Evolutionary conservation across 2,888 invertebrate genomes (phyloP), one percentile per base, ranked within the genome.

Genomic region (Ischnus inquisitorius): DNA sequence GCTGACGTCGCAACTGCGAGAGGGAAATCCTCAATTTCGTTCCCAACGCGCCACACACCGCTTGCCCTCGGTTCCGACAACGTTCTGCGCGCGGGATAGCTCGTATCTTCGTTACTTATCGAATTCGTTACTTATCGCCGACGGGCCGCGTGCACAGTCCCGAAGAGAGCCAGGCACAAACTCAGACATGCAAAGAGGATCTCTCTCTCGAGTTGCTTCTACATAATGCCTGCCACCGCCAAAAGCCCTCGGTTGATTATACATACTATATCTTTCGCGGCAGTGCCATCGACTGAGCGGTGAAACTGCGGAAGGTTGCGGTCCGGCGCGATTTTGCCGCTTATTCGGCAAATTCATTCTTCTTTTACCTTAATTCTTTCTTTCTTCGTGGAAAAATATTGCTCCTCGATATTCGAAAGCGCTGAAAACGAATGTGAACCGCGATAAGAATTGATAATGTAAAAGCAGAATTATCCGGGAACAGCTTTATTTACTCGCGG

Each of bases 21-120:
- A 51, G 74, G 75, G 82, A 85, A 87, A 86, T 85, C 83, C 82
- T 83, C 87, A 86, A 87, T 87, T 86, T 86, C 84, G 81, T 84
- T 84, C 8, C 77, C 68, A 64, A 80, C 80, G 68, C 79, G 25
- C 34, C 72, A 16, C 39, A 51, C 34, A 34, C 34, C 34, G 34
- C 19, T 25, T 72, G 16, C 60, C 28, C 57, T 25, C 39, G 19
- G 65, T 74, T 67, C 76, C 80, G 83, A 69, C 83, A 85, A 34
- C 84, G 83, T 87, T 79, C 41, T 46, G 16, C 43, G 34, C 68
- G 16, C 28, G 28, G 14, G 43, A 34, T 19, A 34, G 68, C 41
- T 54, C 77, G 68, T 81, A 84, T 84, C 84, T 81, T 77, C 81
- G 80, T 84, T 81, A 81, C 81, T 77, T 69, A 84, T 84, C 84